Conservation (phyloP, 1,140 invertebrate genomes). For the Schlechtendalia chinensis region DNA sequence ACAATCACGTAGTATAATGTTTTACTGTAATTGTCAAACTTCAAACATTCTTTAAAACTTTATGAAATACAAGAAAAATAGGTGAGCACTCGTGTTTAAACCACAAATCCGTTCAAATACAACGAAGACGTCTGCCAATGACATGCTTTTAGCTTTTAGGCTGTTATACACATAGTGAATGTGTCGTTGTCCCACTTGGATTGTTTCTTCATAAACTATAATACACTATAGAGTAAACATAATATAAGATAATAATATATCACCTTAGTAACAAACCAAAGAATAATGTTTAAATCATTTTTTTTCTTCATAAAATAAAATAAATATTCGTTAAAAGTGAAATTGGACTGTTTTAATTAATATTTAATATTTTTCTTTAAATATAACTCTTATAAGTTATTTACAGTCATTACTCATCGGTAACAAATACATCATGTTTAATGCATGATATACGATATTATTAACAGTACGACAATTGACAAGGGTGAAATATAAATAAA, state of each 20-base stretch:
- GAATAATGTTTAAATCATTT: neutral
- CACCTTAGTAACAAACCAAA: neutral
- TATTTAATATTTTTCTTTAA: no score
- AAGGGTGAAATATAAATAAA: slow-evolving; percentile 5
- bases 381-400: neutral
- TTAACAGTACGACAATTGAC: neutral
- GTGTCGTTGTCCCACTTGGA: neutral
- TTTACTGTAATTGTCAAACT: neutral
- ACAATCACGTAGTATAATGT: no score
- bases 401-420: neutral
- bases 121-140: slow-evolving; percentile 3
- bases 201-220: slow-evolving; percentile 13
- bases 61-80: slow-evolving; percentile 9
- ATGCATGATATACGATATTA: neutral
- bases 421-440: neutral
- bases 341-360: no score
- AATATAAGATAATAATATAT: neutral
- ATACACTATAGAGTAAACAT: neutral
- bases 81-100: slow-evolving; percentile 7
- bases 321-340: neutral
- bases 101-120: slow-evolving; percentile 31
- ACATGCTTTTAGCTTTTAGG: slow-evolving; percentile 39
- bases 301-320: neutral
- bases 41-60: neutral
- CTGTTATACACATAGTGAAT: neutral